Evolutionary conservation across 2,113 vertebrate species (phyloP).

Genomic region (Mastomys natalensis): DNA sequence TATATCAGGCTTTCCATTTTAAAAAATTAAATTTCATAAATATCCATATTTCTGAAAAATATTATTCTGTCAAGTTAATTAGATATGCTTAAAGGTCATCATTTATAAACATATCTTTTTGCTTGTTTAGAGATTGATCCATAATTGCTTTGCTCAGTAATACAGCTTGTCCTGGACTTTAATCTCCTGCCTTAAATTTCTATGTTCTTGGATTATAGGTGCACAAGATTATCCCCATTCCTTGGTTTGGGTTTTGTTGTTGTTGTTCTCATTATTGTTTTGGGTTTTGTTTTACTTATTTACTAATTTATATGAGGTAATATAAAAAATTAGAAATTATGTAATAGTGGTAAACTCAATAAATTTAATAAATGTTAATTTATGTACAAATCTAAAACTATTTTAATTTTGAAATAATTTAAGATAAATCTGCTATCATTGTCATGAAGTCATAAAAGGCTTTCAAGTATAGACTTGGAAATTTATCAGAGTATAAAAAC

Average conservation of each 20-base stretch:
- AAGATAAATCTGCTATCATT: background rate
- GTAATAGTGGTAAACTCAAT: background rate
- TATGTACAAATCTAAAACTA: background rate
- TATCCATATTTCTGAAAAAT: background rate
- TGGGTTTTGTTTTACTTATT: background rate
- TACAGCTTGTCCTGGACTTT: too few relatives aligned
- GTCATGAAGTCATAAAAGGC: background rate
- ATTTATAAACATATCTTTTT: background rate
- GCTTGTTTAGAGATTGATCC: background rate
- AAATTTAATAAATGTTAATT: background rate
- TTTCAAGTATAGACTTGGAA: background rate
- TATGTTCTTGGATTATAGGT: background rate
- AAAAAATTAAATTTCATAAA: background rate
- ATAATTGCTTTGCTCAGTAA: background rate
- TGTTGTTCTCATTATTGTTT: background rate
- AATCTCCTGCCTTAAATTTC: background rate
- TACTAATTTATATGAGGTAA: background rate
- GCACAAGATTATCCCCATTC: fast-evolving
- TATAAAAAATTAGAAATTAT: background rate
- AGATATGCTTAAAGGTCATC: background rate
- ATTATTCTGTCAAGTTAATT: background rate
- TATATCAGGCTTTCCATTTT: background rate
- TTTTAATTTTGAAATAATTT: background rate
- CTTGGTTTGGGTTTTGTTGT: background rate
- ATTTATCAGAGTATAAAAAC: background rate